Conservation (phyloP, 2,888 invertebrate species). For the Dorcus hopei region DNA sequence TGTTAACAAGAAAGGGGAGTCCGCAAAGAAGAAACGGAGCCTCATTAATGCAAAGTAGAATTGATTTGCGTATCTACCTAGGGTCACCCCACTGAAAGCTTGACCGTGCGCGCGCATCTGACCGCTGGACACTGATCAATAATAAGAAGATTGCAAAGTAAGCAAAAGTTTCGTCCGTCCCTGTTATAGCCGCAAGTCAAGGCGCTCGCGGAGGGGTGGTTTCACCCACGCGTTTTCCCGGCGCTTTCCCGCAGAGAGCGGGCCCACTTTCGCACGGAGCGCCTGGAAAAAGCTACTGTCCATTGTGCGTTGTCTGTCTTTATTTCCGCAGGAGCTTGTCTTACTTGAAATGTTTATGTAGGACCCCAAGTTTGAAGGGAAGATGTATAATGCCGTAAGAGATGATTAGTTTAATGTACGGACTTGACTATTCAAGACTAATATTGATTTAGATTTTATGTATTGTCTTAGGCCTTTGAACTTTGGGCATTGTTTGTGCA, state of each 20-base stretch:
- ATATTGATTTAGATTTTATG: conserved; percentile 45
- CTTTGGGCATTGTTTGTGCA: conserved; percentile 21
- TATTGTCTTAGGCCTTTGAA: conserved; percentile 36
- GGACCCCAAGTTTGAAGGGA: conserved; percentile 15
- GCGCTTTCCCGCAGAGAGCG: conserved; percentile 9
- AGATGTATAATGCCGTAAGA: conserved; percentile 39
- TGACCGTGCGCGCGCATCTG: conserved; percentile 50
- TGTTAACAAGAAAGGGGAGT: conserved; percentile 9
- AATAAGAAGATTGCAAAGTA: conserved; percentile 54
- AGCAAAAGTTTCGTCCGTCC: conserved; percentile 47
- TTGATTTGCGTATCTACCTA: conserved; percentile 24
- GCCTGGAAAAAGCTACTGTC: conserved; percentile 29
- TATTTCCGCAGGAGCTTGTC: conserved; percentile 33
- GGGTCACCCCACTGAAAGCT: conserved; percentile 24
- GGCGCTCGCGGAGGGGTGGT: conserved; percentile 5
- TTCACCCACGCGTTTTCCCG: background rate
- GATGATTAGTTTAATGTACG: conserved; percentile 44
- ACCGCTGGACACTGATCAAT: conserved; percentile 53
- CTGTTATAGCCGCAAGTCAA: conserved; percentile 24
- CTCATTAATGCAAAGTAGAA: conserved; percentile 31
- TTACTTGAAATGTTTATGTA: conserved; percentile 39
- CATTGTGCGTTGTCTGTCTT: conserved; percentile 33
- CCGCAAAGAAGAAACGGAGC: conserved; percentile 10
- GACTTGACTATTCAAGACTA: conserved; percentile 38
- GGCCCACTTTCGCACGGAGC: conserved; percentile 18